Base-by-base conservation (phyloP, 1,140 invertebrate genomes). In the Dendroctonus valens region DNA sequence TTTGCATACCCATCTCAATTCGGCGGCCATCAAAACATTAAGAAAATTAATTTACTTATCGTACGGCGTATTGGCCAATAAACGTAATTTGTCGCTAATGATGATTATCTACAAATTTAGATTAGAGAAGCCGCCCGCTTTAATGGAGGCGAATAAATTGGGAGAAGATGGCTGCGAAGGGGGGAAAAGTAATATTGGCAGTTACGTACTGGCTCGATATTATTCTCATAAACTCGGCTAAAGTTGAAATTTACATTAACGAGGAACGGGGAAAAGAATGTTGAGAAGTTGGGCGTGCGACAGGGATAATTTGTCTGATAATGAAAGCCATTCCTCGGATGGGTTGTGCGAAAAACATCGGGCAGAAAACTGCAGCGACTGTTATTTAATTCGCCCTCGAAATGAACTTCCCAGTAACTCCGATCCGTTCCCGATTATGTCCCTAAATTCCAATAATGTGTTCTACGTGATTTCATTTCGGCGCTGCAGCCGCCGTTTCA, bases 391-490 rank as follows among this genome's bases (percentile, higher is more conserved):
- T 26, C 26, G 26, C 1, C 26, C 26, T 26, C 26, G 44, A 58
- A 41, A 58, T 58, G 41, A 58, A 58, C 40, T 58, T 44, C 39
- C 53, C 50, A 52, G 12, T 55, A 39, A 41, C 53, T 55, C 55
- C 41, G 39, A 14, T 44, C 8, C 14, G n/a, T 41, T 11, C 11
- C 39, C 55, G 58, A 61, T 41, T 63, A 46, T 46, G 51, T 41
- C 42, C 50, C 38, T 55, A 55, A 63, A 53, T 63, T 53, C 40
- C 41, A 55, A 53, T 63, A 61, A 61, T 51, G 59, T 61, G 59
- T 61, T 61, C 49, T 61, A 63, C 60, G 60, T 63, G 60, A 63
- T 63, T 63, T 63, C 60, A 63, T 63, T 63, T 46, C 41, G 41
- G 48, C 9, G 39, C n/a, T 26, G 37, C 41, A 51, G n/a, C 44